Evolutionary conservation across 2,113 vertebrate species (phyloP).

Genomic region (Perca schrenkii): DNA sequence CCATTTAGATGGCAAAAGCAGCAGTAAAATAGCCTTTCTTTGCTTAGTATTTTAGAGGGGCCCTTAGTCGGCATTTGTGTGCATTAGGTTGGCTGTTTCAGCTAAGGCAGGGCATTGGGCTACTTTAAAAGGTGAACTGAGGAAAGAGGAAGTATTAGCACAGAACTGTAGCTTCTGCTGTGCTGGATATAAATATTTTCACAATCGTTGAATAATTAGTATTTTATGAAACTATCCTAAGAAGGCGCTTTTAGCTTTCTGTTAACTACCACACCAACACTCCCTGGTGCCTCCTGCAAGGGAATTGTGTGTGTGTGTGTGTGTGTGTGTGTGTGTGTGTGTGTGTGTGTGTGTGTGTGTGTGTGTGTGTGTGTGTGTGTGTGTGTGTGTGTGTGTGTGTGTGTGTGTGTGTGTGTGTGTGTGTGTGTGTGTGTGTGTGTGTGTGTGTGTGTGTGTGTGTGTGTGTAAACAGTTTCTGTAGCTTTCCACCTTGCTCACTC

Average conservation of each 20-base stretch:
- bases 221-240: constrained; percentile 25
- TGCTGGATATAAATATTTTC: constrained; percentile 16
- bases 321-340: constrained; percentile 11
- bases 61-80: constrained; percentile 69
- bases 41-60: constrained; percentile 56
- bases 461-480: constrained; percentile 28
- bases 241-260: constrained; percentile 32
- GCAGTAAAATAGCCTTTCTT: constrained; percentile 59
- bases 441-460: too few relatives aligned
- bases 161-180: constrained; percentile 13
- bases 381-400: not conserved
- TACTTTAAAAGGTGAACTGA: constrained; percentile 54
- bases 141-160: constrained; percentile 38
- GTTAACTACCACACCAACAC: constrained; percentile 12
- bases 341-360: not conserved
- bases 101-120: constrained; percentile 56
- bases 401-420: not conserved
- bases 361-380: too few relatives aligned
- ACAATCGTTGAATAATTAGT: constrained; percentile 53
- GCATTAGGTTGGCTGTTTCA: constrained; percentile 58
- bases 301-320: constrained; percentile 6
- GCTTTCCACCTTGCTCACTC: constrained; percentile 28
- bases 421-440: constrained; percentile 12
- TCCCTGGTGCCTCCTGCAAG: constrained; percentile 18
- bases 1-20: constrained; percentile 59